These are phyloP conservation scores for Pristiophorus japonicus DNA, from an alignment of 2,113 vertebrate species.

Conservation along the genomic window DNA sequence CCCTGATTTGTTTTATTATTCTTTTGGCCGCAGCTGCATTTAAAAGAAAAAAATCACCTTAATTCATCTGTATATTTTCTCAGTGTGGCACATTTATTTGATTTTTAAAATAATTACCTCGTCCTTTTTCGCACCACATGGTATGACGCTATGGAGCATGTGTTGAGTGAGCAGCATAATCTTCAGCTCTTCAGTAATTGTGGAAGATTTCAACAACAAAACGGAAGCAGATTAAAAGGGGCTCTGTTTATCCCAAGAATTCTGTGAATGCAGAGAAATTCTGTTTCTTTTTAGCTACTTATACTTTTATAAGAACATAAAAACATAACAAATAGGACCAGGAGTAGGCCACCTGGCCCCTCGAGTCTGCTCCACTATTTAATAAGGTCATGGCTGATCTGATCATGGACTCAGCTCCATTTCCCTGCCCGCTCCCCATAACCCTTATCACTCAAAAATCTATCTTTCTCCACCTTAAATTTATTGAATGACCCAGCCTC, in stretches of 20 bases:
- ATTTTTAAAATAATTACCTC: conserved; percentile 30
- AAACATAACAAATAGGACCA: too few species aligned
- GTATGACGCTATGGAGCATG: background rate
- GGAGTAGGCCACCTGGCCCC: too few species aligned
- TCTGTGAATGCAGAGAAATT: background rate
- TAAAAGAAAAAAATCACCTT: conserved; percentile 34
- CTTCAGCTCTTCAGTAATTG: background rate
- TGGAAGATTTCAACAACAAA: background rate
- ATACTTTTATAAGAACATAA: too few species aligned
- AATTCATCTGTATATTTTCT: conserved; percentile 35
- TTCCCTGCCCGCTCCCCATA: too few species aligned
- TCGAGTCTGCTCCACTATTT: too few species aligned
- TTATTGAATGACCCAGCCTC: too few species aligned
- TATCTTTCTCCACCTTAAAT: too few species aligned
- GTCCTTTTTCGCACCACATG: background rate
- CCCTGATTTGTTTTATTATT: conserved; percentile 5
- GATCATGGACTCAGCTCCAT: too few species aligned
- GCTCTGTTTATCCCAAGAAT: background rate
- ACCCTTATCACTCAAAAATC: too few species aligned
- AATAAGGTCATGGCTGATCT: too few species aligned
- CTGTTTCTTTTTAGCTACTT: background rate
- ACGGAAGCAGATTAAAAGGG: background rate
- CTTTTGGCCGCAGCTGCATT: conserved; percentile 15
- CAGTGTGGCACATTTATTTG: conserved; percentile 12
- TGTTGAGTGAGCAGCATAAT: background rate